Conservation (phyloP, 2,797 vertebrate species). For the Capromys pilorides region DNA sequence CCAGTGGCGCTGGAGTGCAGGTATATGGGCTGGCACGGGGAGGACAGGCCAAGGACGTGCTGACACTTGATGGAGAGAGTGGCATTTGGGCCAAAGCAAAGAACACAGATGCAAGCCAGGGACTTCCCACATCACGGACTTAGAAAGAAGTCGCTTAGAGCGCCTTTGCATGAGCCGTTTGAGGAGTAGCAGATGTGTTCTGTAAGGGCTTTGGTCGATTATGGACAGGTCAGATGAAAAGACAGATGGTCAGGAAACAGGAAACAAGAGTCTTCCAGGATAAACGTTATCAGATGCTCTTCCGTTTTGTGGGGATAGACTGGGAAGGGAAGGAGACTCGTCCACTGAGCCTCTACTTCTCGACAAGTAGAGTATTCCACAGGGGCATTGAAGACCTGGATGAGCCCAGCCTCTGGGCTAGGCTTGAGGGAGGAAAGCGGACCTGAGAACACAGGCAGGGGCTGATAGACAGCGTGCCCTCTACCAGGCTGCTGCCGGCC, state of each 20-base stretch:
- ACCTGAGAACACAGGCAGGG: neutral
- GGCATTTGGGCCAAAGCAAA: neutral
- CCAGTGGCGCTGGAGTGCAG: no score
- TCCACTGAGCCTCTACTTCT: neutral
- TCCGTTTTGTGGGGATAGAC: neutral
- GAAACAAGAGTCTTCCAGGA: fast-evolving
- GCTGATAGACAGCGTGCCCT: neutral
- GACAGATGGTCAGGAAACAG: neutral
- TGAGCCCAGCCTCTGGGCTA: neutral
- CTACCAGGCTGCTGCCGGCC: neutral
- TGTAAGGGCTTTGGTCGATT: neutral
- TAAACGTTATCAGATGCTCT: neutral
- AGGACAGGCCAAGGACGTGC: fast-evolving
- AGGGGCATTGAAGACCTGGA: neutral
- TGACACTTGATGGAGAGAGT: neutral
- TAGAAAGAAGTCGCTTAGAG: neutral
- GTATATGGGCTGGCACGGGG: fast-evolving
- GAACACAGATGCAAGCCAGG: neutral
- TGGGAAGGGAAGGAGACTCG: neutral
- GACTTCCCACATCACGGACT: no score
- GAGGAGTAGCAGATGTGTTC: neutral
- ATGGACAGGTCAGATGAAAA: neutral
- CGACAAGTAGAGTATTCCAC: neutral
- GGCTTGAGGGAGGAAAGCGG: neutral
- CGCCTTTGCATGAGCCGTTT: neutral